Conservation (phyloP, 2,113 vertebrate species). For the Chloroceryle aenea region DNA sequence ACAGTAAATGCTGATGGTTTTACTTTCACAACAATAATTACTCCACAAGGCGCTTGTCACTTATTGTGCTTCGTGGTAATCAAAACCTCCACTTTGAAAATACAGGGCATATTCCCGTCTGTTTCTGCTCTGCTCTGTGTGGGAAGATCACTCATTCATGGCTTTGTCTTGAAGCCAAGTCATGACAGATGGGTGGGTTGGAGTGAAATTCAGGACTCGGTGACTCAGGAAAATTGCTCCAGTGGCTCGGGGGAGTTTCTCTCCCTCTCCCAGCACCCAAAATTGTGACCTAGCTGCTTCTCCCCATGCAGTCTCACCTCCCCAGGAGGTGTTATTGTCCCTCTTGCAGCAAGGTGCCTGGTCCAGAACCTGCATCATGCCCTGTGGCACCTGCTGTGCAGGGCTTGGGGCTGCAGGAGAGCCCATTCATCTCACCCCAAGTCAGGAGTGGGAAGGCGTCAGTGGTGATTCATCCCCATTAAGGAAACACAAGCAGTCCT, state of each 20-base stretch:
- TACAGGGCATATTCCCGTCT: not conserved
- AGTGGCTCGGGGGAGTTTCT: not conserved
- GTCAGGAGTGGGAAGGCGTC: not conserved
- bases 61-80: not conserved
- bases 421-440: not conserved
- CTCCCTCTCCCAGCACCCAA: not conserved
- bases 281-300: not conserved
- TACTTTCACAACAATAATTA: slow-evolving; percentile 38
- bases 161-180: slow-evolving; percentile 38
- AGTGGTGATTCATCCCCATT: not conserved
- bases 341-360: not conserved
- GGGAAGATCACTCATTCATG: slow-evolving; percentile 34
- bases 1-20: not conserved
- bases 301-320: not conserved
- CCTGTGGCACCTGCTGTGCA: not conserved
- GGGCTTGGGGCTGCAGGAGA: not conserved
- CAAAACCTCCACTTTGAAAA: slow-evolving; percentile 55
- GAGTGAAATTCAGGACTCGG: not conserved
- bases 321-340: not conserved
- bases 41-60: slow-evolving; percentile 16
- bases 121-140: not conserved
- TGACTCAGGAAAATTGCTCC: not conserved
- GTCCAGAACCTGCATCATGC: not conserved
- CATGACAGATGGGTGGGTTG: slow-evolving; percentile 42
- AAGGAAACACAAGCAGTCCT: not conserved